These are phyloP conservation scores for Eptatretus burgeri DNA, from an alignment of 2,113 vertebrate genomes.

Conservation along the genomic window DNA sequence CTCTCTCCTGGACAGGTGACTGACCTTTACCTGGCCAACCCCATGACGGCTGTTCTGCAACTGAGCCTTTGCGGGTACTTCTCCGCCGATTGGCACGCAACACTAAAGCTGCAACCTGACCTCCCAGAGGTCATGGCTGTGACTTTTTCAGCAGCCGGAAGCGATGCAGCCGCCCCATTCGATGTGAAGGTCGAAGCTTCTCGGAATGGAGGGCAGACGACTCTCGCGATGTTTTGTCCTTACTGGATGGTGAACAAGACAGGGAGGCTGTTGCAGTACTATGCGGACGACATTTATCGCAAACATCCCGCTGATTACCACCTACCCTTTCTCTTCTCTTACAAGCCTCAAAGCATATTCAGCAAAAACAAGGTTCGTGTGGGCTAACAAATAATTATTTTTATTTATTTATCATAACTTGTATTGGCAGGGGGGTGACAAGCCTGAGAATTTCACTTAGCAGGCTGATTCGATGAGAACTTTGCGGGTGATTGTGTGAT, in stretches of 20 bases:
- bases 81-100: background rate
- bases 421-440: too few species aligned
- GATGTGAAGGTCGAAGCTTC: slow-evolving; percentile 20
- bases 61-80: background rate
- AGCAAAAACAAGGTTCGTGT: slow-evolving; percentile 57
- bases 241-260: slow-evolving; percentile 98
- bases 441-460: too few species aligned
- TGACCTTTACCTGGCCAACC: background rate
- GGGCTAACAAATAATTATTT: background rate
- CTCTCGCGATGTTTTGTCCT: slow-evolving; percentile 53
- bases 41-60: background rate
- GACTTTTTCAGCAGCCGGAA: background rate
- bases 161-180: background rate
- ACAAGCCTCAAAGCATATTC: slow-evolving; percentile 68
- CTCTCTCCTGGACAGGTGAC: slow-evolving; percentile 1
- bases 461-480: too few species aligned
- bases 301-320: slow-evolving; percentile 62
- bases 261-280: slow-evolving; percentile 53
- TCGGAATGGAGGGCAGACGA: slow-evolving; percentile 15
- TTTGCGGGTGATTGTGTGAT: too few species aligned
- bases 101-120: background rate
- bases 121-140: background rate
- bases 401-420: too few species aligned
- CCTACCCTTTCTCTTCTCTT: slow-evolving; percentile 65
- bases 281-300: slow-evolving; percentile 37